Evolutionary conservation across 2,888 invertebrate species (phyloP).

Genomic region (Ennomos erosarius): DNA sequence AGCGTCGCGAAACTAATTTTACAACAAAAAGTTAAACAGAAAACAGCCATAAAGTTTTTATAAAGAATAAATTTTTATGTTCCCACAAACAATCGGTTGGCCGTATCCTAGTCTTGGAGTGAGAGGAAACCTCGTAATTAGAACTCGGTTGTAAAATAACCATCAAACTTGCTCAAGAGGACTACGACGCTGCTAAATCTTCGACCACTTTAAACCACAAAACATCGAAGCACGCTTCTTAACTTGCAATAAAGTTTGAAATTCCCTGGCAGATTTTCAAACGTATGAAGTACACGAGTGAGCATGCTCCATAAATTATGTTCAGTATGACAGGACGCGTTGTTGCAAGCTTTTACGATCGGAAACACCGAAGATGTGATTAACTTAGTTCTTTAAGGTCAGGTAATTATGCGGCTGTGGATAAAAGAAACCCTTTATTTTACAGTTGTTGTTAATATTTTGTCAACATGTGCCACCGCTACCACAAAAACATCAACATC

Average conservation of each 20-base stretch:
- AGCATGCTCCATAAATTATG: constrained; percentile 75
- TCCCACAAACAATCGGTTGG: constrained; percentile 68
- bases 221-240: constrained; percentile 29
- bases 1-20: constrained; percentile 59
- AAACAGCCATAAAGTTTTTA: constrained; percentile 70
- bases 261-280: constrained; percentile 26
- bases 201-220: constrained; percentile 39
- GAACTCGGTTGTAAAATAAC: constrained; percentile 80
- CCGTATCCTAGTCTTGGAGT: constrained; percentile 64
- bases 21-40: constrained; percentile 72
- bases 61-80: constrained; percentile 62
- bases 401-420: constrained; percentile 40
- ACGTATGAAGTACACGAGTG: constrained; percentile 50
- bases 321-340: constrained; percentile 77
- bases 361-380: constrained; percentile 64
- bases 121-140: constrained; percentile 80
- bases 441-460: too few relatives aligned
- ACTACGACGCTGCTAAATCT: constrained; percentile 65
- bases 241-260: constrained; percentile 40
- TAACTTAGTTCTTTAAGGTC: constrained; percentile 57
- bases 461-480: too few relatives aligned
- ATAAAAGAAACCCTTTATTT: constrained; percentile 30
- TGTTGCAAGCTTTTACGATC: constrained; percentile 75
- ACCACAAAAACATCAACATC: too few relatives aligned
- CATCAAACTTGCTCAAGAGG: constrained; percentile 77